These are phyloP conservation scores for Phrynocephalus forsythii DNA, from an alignment of 2,797 vertebrate genomes.

Conservation along the genomic window DNA sequence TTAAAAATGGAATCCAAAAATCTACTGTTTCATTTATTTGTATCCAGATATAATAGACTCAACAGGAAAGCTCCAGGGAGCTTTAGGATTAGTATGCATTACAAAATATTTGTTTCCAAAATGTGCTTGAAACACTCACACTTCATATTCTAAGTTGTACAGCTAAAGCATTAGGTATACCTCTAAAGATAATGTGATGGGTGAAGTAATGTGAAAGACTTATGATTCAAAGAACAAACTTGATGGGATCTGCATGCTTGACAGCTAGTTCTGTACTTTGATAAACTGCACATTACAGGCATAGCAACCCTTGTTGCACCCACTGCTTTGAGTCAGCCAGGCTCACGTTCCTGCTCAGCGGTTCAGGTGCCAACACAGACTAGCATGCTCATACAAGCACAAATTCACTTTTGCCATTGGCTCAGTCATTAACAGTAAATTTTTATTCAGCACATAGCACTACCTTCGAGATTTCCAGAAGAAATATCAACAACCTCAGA, in stretches of 20 bases:
- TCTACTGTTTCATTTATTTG: not conserved
- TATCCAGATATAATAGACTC: not conserved
- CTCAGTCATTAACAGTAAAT: not conserved
- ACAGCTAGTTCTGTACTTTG: too few species aligned
- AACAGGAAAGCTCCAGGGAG: not conserved
- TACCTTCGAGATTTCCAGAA: too few species aligned
- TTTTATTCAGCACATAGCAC: not conserved
- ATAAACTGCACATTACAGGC: too few species aligned
- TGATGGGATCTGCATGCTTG: not conserved
- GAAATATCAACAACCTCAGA: too few species aligned
- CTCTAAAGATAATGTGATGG: not conserved
- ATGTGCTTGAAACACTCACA: not conserved
- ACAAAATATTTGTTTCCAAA: too few species aligned
- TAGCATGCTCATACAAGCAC: too few species aligned
- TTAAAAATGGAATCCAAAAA: not conserved
- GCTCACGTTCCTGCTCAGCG: too few species aligned
- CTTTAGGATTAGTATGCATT: too few species aligned
- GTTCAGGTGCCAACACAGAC: too few species aligned
- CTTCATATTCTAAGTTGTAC: not conserved
- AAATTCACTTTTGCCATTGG: too few species aligned
- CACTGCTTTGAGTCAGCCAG: not conserved
- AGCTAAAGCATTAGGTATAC: not conserved
- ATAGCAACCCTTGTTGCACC: not conserved
- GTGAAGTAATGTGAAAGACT: not conserved
- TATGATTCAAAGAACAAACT: not conserved